Evolutionary conservation across 2,113 vertebrate genomes (phyloP).

Genomic region (Hoplias malabaricus): DNA sequence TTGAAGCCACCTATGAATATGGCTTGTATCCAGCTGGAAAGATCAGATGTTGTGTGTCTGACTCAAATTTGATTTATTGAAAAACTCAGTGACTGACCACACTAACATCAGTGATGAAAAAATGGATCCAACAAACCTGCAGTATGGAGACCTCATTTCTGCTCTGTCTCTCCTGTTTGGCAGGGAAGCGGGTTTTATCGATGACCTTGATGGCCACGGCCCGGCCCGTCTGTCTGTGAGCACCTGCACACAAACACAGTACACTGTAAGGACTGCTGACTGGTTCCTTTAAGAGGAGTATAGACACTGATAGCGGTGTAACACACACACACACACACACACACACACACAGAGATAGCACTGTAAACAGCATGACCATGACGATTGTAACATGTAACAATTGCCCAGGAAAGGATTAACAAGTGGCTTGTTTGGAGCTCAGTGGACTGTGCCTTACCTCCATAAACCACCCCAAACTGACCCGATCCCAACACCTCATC

Average conservation of each 20-base stretch:
- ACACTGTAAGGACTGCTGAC: background rate
- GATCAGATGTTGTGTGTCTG: too few species aligned
- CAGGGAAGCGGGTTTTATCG: constrained; percentile 82
- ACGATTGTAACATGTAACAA: too few species aligned
- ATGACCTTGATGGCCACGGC: constrained; percentile 83
- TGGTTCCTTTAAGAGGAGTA: too few species aligned
- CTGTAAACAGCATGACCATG: too few species aligned
- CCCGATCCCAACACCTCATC: constrained; percentile 85
- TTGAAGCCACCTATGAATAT: too few species aligned
- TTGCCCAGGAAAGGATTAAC: background rate
- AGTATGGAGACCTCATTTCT: constrained; percentile 82
- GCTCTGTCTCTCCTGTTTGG: constrained; percentile 79
- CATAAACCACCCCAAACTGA: constrained; percentile 87
- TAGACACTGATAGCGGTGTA: too few species aligned
- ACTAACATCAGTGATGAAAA: background rate
- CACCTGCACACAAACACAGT: constrained; percentile 63
- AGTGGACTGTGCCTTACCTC: constrained; percentile 63
- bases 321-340: too few species aligned
- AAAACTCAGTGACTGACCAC: too few species aligned
- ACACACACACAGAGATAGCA: background rate
- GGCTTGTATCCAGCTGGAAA: too few species aligned
- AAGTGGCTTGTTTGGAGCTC: too few species aligned
- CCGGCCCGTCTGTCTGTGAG: constrained; percentile 77
- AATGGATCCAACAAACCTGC: constrained; percentile 67
- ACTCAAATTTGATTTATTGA: background rate